Evolutionary conservation across 2,888 invertebrate genomes (phyloP).

Genomic region (Folsomia candida): DNA sequence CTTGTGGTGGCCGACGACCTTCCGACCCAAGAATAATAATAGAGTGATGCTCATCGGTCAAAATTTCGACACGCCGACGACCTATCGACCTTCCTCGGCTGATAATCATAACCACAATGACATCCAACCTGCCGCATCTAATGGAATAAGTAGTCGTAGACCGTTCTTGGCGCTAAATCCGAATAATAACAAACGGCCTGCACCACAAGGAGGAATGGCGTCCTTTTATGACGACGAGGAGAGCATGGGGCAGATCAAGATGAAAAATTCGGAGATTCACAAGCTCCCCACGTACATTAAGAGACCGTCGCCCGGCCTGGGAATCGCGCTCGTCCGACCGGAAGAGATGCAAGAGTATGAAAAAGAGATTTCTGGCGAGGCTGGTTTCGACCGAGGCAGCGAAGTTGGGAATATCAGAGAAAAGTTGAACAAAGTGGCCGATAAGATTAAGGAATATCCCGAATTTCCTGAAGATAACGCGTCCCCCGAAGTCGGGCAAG

Average conservation of each 20-base stretch:
- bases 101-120: not conserved
- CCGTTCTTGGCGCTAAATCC: too few species aligned
- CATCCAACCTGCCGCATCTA: not conserved
- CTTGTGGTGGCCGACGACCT: not conserved
- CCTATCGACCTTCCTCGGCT: not conserved
- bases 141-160: too few species aligned
- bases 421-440: not conserved
- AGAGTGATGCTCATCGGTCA: too few species aligned
- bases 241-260: conserved; percentile 41
- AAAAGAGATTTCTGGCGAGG: not conserved
- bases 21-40: too few species aligned
- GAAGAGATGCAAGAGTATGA: conserved; percentile 18
- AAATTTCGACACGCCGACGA: not conserved
- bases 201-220: conserved; percentile 41
- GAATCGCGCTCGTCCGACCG: not conserved
- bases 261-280: conserved; percentile 48
- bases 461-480: not conserved
- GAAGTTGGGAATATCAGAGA: too few species aligned
- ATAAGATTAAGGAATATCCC: not conserved
- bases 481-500: too few species aligned
- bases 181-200: conserved; percentile 20
- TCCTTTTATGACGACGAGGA: conserved; percentile 47
- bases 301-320: conserved; percentile 17
- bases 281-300: conserved; percentile 28
- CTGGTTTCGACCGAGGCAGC: too few species aligned